Base-by-base conservation (phyloP, 2,888 invertebrate genomes). In the Cephus nigrinus region DNA sequence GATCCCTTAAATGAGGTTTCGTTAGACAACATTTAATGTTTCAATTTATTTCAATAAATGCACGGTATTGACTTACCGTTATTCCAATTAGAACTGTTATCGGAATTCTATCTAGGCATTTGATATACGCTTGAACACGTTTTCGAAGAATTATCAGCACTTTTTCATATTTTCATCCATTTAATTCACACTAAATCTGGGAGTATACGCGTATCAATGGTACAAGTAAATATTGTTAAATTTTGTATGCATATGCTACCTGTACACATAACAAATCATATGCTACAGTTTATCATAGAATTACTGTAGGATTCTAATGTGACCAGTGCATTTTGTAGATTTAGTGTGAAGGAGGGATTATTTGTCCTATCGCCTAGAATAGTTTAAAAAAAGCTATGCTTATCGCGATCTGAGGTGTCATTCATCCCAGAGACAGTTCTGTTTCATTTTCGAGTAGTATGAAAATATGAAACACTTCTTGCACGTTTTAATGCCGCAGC, bases 401-500 rank as follows among this genome's bases (percentile, higher is more conserved):
- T 77, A 84, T 72, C 76, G 79, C 77, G 85, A 82, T 73, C 85
- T 85, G 83, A 87, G 86, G 80, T 90, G 93, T 95, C 94, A 95
- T 94, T 95, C 95, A 92, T 96, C 95, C 95, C 95, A 95, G 82
- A 97, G 93, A 92, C 97, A 97, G 87, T 95, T 94, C 90, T 96
- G 96, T 89, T 97, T 97, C 91, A 96, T 95, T 83, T 94, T 93
- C 81, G 97, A 97, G 91, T 96, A 96, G 92, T 96, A 98, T 85
- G 96, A 95, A 92, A 98, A 98, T 84, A 96, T 94, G 91, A 96
- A 95, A 92, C 98, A 98, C 90, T 97, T 96, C 87, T 96, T 95
- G 92, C 98, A 98, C 0, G 98, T 98, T 92, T 98, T 98, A 89
- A 98, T 98, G 82, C 98, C 98, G 91, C 98, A 98, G 76, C 98